phyloP scores from a whole-genome alignment of 2,888 invertebrate species.

The Heteromyza rotundicornis region DNA sequence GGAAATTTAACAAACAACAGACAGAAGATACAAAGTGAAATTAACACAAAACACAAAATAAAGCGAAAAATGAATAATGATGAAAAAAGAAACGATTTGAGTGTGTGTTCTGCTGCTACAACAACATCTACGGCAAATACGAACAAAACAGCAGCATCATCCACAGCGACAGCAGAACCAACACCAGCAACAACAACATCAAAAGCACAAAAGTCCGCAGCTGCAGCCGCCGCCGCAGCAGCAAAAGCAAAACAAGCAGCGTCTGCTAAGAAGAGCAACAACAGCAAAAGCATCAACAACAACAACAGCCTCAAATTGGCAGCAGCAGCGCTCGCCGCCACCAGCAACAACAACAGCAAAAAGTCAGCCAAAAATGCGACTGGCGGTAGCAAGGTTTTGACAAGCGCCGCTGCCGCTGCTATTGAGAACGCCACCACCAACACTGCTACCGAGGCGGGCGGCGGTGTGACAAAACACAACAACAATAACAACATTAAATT shows the following conservation, averaged over 20 bases:
- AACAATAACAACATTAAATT: conserved; percentile 30
- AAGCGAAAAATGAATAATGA: conserved; percentile 57
- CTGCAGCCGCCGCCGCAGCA: conserved; percentile 8
- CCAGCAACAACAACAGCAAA: conserved; percentile 29
- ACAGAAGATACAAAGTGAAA: conserved; percentile 1
- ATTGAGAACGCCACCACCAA: conserved; percentile 27
- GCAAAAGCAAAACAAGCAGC: background rate
- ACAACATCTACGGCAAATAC: conserved; percentile 23
- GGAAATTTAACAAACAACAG: conserved; percentile 20
- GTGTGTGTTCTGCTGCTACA: conserved; percentile 48
- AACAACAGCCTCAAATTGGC: conserved; percentile 37
- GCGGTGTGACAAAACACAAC: conserved; percentile 19
- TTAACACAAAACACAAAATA: conserved; percentile 5
- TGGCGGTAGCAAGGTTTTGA: conserved; percentile 19
- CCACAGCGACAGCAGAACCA: conserved; percentile 26
- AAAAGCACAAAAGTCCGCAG: conserved; percentile 25
- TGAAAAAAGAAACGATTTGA: conserved; percentile 60
- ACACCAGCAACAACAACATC: conserved; percentile 39
- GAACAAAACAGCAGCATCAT: conserved; percentile 21
- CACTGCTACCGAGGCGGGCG: conserved; percentile 7
- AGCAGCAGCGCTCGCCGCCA: conserved; percentile 36
- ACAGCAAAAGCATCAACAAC: conserved; percentile 26
- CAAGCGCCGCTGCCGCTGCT: conserved; percentile 21
- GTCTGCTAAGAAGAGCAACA: conserved; percentile 13
- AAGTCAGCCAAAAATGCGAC: conserved; percentile 28